phyloP scores from a whole-genome alignment of 2,888 invertebrate species.

The Pediacus dermestoides region DNA sequence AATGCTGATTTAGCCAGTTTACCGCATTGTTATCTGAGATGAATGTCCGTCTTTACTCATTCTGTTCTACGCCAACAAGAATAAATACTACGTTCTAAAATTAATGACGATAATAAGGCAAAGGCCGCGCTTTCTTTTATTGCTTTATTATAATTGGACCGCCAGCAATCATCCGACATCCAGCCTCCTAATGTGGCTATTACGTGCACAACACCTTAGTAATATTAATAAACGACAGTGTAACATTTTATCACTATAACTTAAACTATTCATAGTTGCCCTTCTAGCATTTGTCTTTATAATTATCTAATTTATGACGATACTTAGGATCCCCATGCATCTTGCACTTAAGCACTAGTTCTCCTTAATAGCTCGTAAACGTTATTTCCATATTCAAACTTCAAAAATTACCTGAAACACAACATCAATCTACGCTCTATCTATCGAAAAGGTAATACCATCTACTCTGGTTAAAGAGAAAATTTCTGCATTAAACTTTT shows the following conservation, averaged over 20 bases:
- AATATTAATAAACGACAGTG: conserved; percentile 3
- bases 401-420: too few species aligned
- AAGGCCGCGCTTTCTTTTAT: conserved; percentile 25
- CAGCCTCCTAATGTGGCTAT: conserved; percentile 3
- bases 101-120: conserved; percentile 32
- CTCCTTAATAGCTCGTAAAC: conserved; percentile 8
- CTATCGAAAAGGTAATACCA: too few species aligned
- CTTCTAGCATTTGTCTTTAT: conserved; percentile 11
- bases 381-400: conserved; percentile 7
- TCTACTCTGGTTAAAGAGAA: too few species aligned
- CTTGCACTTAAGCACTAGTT: conserved; percentile 6
- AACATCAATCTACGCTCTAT: too few species aligned
- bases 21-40: conserved; percentile 36
- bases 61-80: conserved; percentile 34
- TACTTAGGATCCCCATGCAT: conserved; percentile 6
- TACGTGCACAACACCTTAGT: too few species aligned
- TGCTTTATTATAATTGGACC: conserved; percentile 8
- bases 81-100: conserved; percentile 33
- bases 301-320: conserved; percentile 10
- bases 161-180: conserved; percentile 1
- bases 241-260: conserved; percentile 6
- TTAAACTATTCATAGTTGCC: conserved; percentile 13
- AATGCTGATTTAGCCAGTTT: conserved; percentile 34
- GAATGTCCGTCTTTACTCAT: conserved; percentile 36
- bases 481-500: too few species aligned